These are phyloP conservation scores for Noctua comes DNA, from an alignment of 2,888 invertebrate species.

Conservation along the genomic window DNA sequence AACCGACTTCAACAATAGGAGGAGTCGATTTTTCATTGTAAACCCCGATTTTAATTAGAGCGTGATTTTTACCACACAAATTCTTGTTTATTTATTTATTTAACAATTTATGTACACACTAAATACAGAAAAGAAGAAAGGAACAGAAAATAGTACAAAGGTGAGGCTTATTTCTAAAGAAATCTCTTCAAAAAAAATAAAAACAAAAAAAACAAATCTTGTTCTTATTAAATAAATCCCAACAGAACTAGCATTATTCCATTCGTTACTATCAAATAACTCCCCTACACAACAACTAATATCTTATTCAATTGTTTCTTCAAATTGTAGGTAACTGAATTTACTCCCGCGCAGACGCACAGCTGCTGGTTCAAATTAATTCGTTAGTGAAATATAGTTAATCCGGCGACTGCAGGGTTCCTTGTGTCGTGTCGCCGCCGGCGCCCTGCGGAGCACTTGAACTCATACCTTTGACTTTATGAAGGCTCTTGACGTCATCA, in stretches of 20 bases:
- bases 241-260: neutral
- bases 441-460: conserved; percentile 77
- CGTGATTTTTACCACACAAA: no score
- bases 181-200: no score
- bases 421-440: conserved; percentile 69
- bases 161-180: no score
- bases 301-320: conserved; percentile 26
- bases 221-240: neutral
- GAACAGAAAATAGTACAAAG: no score
- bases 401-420: conserved; percentile 71
- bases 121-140: no score
- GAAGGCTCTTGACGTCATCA: conserved; percentile 57
- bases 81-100: no score
- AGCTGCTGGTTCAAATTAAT: conserved; percentile 75
- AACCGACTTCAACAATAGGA: no score
- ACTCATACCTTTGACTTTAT: conserved; percentile 61
- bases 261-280: neutral
- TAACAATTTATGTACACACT: no score
- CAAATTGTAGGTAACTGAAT: conserved; percentile 24
- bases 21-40: no score
- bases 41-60: no score
- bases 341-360: conserved; percentile 31
- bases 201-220: no score
- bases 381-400: conserved; percentile 77
- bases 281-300: neutral